Percentiles rank a stretch among this genome's conserved stretches.
These are phyloP conservation scores for Ranitomeya variabilis DNA, from an alignment of 2,113 vertebrate genomes.

Conservation along the genomic window DNA sequence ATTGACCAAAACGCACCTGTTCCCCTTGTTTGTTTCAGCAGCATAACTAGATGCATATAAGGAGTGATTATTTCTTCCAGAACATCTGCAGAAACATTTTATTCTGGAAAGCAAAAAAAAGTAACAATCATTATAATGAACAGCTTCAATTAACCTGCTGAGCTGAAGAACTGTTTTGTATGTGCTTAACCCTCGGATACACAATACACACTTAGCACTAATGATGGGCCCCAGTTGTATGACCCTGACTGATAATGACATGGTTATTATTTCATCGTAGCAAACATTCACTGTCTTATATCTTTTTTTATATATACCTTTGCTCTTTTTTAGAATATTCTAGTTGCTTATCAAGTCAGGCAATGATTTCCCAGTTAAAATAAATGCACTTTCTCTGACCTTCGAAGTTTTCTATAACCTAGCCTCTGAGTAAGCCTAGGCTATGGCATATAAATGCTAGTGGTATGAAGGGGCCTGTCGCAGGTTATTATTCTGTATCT, in stretches of 20 bases:
- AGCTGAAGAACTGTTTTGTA: slow-evolving; percentile 40
- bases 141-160: slow-evolving; percentile 47
- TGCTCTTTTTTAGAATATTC: slow-evolving; percentile 13
- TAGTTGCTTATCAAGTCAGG: slow-evolving; percentile 48
- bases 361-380: slow-evolving; percentile 35
- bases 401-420: slow-evolving; percentile 60
- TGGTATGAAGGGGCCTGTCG: slow-evolving; percentile 52
- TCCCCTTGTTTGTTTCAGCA: slow-evolving; percentile 6
- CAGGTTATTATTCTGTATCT: slow-evolving; percentile 43
- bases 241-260: slow-evolving; percentile 50
- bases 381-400: slow-evolving; percentile 48
- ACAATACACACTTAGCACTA: slow-evolving; percentile 43
- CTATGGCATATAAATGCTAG: slow-evolving; percentile 56
- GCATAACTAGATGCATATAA: slow-evolving; percentile 16
- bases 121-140: slow-evolving; percentile 53
- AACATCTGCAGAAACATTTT: slow-evolving; percentile 22
- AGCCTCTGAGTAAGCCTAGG: slow-evolving; percentile 55
- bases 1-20: not conserved
- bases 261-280: slow-evolving; percentile 50
- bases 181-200: slow-evolving; percentile 7
- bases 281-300: slow-evolving; percentile 28
- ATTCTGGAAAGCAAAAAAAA: slow-evolving; percentile 31
- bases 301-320: slow-evolving; percentile 13
- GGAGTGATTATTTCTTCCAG: slow-evolving; percentile 31
- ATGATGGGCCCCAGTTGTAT: slow-evolving; percentile 28